Base-by-base conservation (phyloP, 2,113 vertebrate genomes). In the Poeciliopsis turrubarensis region DNA sequence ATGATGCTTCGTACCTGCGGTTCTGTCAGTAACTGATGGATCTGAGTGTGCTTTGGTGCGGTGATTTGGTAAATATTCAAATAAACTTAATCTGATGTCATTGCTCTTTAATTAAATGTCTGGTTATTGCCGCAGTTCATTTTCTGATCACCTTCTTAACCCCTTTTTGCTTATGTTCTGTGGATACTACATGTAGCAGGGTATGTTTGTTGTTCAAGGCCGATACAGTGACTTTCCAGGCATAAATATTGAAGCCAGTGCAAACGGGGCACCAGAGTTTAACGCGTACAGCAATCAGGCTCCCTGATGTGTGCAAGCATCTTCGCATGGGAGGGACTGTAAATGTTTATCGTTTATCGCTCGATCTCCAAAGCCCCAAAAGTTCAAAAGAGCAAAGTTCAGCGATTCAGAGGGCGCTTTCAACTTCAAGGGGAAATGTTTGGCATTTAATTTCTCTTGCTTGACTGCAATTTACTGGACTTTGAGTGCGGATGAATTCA, bases 31-130 rank as follows among this genome's bases (percentile, higher is more conserved):
- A 44, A 13, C 60, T 63, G 44, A 62, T 30, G 6, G 10, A 34
- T 60, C 15, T 41, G 0, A 34, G 9, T 34, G 9, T 34, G 39
- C 39, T 3, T 0, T 41, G 57, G 60, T 68, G 26, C 37, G 22
- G n/a, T 73, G 39, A 73, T 81, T 54, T 70, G 70, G 22, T 34
- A 26, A 63, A 78, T 60, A 37, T 72, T 25, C 51, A 70, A 68
- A 80, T 77, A 12, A 25, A 60, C 67, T 66, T 57, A 30, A 73
- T 76, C 37, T 60, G 26, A 85, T 60, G 62, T 68, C 26, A 39
- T 17, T 64, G 47, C n/a, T 19, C 39, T 70, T 73, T 78, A 83
- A 77, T 77, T 75, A 74, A 41, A 72, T 34, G 19, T 1, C 61
- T 37, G 64, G 31, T 70, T 22, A 47, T 64, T 72, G 27, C 68